Base-by-base conservation (phyloP, 2,888 invertebrate genomes). In the Drosophila robusta region DNA sequence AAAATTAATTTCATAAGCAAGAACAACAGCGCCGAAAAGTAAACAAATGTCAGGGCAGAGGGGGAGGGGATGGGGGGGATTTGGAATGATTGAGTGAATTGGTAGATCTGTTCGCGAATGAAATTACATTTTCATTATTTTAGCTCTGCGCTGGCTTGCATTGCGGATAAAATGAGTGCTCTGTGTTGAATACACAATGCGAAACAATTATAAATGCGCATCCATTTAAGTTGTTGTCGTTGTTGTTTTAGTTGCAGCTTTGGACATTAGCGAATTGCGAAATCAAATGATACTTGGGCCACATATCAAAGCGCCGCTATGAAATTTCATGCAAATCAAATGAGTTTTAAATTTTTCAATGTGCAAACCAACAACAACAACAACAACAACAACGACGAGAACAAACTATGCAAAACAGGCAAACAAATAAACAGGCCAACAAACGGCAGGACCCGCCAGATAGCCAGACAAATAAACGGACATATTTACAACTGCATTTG, bases 91-190 rank as follows among this genome's bases (percentile, higher is more conserved):
- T 85, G 81, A 81, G 66, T 87, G 72, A 65, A 66, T 62, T 61
- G 52, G 57, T 64, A 46, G 62, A 76, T 75, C 41, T 62, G 72
- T 60, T 52, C 52, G 60, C 72, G 55, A 85, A 83, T 82, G 70
- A 87, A 85, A 86, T 86, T 86, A 86, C 89, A 89, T 86, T 86
- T 89, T 86, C 85, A 86, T 86, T 86, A 85, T 89, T 77, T 74
- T 45, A 36, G 58, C 52, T 60, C 38, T 51, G 62, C 32, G 38
- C 16, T 18, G 55, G 47, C 63, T 69, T 61, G 62, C 56, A 55
- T 52, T 78, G 61, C 63, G 64, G 75, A 79, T 79, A 78, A 76
- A 76, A 61, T 51, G 52, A 39, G 26, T 42, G 22, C 26, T 22
- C 26, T 41, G 42, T 26, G 44, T 54, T 47, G 58, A 49, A 60